Evolutionary conservation across 2,888 invertebrate species (phyloP), one percentile per base, ranked within the genome.

Genomic region (Lysandra bellargus): DNA sequence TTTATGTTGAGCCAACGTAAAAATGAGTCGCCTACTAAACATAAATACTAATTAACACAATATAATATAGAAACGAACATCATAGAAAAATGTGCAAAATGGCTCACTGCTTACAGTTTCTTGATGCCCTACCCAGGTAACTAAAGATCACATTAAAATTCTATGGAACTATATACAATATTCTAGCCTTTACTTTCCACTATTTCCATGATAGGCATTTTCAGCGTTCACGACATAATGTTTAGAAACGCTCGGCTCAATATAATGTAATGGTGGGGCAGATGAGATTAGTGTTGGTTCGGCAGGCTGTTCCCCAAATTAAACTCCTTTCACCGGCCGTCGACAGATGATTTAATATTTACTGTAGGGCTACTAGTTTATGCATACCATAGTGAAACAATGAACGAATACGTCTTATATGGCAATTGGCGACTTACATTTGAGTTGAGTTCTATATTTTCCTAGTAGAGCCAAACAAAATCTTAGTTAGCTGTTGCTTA

Each of bases 281-380:
- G 76, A 53, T 33, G 30, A 33, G 76, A 76, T 76, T 53, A 53
- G 17, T 53, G 76, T 17, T 17, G 17, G 49, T 75, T 23, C 75
- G 53, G 76, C 53, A 49, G 76, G 7, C 76, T 57, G 12, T 14
- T 76, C 76, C 53, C 76, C 53, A 53, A 75, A 76, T 76, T 23
- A 76, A 76, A 76, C 76, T 53, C 57, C 53, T 49, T 53, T 76
- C 33, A 17, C 75, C 4, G 57, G 6, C 53, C 14, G 76, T 9
- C 76, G 30, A 14, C 33, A 14, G 14, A 17, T 57, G 23, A 49
- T 69, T 37, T 69, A 49, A 49, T 72, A 57, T 60, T 73, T 23
- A 78, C 60, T 2, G 60, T 60, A 5, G 23, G 60, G 23, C n/a
- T 7, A 44, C 9, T 44, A 44, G 44, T 44, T 44, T 44, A 44